Percentiles rank a stretch among this genome's conserved stretches.
These are phyloP conservation scores for Arctopsyche grandis DNA, from an alignment of 1,140 invertebrate species.

Conservation along the genomic window DNA sequence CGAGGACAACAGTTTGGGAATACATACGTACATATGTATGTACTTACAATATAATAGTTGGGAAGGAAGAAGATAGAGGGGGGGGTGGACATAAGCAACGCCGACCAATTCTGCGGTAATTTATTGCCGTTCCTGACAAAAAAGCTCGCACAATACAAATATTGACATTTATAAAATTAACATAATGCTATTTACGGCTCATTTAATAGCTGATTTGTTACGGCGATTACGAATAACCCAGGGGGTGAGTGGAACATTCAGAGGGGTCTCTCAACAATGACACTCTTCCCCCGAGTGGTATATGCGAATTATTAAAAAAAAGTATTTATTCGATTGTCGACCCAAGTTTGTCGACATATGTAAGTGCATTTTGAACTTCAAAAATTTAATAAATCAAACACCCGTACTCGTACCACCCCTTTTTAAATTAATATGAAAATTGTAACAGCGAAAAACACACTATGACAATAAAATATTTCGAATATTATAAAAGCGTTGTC, in stretches of 20 bases:
- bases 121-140: slow-evolving; percentile 33
- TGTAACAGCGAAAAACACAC: too few species aligned
- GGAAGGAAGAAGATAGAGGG: too few species aligned
- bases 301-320: slow-evolving; percentile 10
- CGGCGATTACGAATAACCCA: slow-evolving; percentile 30
- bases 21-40: not conserved
- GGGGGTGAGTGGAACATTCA: not conserved
- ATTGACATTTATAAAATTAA: slow-evolving; percentile 45
- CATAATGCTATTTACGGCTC: slow-evolving; percentile 45
- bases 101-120: slow-evolving; percentile 38
- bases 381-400: not conserved
- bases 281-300: not conserved
- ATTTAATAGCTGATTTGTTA: slow-evolving; percentile 46
- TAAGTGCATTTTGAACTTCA: slow-evolving; percentile 10
- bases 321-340: not conserved
- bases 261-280: slow-evolving; percentile 3
- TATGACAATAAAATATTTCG: too few species aligned
- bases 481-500: too few species aligned
- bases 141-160: slow-evolving; percentile 35
- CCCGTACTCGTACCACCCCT: not conserved
- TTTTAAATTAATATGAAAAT: too few species aligned
- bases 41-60: too few species aligned
- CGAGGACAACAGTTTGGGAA: not conserved
- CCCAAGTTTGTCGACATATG: not conserved
- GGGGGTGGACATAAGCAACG: not conserved